Conservation (phyloP, 2,888 invertebrate genomes). For the Caenorhabditis becei region DNA sequence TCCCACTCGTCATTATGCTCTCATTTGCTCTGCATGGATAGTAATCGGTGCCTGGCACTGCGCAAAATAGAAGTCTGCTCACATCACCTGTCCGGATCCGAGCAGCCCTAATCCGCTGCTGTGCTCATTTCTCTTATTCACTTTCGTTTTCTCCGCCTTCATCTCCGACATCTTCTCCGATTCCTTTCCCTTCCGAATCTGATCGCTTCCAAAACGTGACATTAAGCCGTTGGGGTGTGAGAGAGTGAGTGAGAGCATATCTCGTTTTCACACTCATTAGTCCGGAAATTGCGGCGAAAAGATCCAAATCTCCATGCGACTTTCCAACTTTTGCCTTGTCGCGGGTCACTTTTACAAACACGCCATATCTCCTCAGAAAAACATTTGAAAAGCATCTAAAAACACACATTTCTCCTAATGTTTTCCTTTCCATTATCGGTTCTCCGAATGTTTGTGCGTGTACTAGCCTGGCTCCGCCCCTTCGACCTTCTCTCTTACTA, state of each 20-base stretch:
- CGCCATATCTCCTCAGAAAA: neutral
- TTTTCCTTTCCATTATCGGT: conserved; percentile 23
- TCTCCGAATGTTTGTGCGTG: neutral
- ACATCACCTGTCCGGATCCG: neutral
- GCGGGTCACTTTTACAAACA: neutral
- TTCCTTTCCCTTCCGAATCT: conserved; percentile 3
- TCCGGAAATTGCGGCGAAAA: conserved; percentile 2
- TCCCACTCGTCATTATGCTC: conserved; percentile 5
- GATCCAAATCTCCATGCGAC: neutral
- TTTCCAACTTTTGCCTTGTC: neutral
- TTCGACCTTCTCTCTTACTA: conserved; percentile 11
- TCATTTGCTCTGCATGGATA: neutral
- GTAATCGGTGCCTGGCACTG: neutral
- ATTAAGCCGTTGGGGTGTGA: no score
- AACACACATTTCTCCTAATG: conserved; percentile 11
- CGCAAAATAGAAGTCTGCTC: no score
- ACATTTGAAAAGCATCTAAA: no score
- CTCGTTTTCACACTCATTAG: conserved; percentile 17
- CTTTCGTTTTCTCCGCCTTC: neutral
- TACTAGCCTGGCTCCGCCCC: conserved; percentile 24
- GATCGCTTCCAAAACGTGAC: neutral
- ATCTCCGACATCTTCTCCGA: neutral
- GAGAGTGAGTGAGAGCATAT: neutral
- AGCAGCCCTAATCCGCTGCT: conserved; percentile 13
- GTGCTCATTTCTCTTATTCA: conserved; percentile 10